Evolutionary conservation across 1,140 invertebrate species (phyloP).

Genomic region (Cherax quadricarinatus): DNA sequence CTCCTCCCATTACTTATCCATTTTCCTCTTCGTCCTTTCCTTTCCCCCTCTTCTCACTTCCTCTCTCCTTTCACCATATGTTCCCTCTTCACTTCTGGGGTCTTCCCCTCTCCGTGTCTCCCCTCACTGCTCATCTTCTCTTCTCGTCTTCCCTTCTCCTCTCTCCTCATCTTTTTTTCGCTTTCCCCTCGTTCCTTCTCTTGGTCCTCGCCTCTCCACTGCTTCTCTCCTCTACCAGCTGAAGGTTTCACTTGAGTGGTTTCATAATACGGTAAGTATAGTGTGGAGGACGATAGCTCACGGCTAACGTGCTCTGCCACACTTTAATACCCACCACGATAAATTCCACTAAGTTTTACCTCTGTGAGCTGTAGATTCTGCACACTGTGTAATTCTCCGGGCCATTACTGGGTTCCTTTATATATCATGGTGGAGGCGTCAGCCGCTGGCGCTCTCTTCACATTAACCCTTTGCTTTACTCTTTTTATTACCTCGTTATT

Average conservation of each 20-base stretch:
- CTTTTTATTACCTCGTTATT: neutral
- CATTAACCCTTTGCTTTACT: neutral
- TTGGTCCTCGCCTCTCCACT: neutral
- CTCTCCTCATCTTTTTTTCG: no score
- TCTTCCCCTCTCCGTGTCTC: neutral
- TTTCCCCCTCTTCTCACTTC: neutral
- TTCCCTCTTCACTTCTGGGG: neutral
- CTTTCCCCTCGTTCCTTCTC: no score
- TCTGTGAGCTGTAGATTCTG: neutral
- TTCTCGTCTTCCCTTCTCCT: neutral
- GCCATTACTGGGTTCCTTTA: neutral
- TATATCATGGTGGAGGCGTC: neutral
- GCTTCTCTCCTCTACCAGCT: neutral
- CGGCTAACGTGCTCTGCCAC: neutral
- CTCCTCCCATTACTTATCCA: neutral
- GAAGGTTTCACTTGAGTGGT: slow-evolving; percentile 3
- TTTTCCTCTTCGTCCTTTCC: neutral
- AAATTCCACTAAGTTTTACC: neutral
- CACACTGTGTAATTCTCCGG: neutral
- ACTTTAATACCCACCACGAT: neutral
- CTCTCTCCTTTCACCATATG: no score
- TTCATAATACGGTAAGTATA: slow-evolving; percentile 1
- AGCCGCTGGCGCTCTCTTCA: neutral
- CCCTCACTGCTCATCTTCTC: neutral
- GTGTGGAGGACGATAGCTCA: neutral